Evolutionary conservation across 2,888 invertebrate species (phyloP).

Genomic region (Pharmacophagus antenor): DNA sequence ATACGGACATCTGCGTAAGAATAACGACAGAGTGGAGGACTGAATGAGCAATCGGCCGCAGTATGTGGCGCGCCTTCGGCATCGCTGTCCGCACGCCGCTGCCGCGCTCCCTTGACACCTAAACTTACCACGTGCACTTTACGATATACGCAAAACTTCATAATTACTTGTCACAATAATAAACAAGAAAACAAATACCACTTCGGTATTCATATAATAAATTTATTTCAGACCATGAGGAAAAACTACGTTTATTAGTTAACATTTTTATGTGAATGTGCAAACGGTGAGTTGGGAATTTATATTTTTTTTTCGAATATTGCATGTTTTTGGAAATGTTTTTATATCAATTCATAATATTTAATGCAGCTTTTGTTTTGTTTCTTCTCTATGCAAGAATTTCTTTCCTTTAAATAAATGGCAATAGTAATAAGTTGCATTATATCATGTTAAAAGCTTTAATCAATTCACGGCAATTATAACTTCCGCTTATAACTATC

Average conservation of each 20-base stretch:
- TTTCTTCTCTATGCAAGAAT: not conserved
- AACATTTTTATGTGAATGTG: conserved; percentile 3
- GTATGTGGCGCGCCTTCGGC: conserved; percentile 67
- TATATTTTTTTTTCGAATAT: not conserved
- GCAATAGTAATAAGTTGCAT: not conserved
- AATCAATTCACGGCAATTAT: not conserved
- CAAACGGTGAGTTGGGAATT: conserved; percentile 1
- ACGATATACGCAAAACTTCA: conserved; percentile 3
- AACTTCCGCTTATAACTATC: too few species aligned
- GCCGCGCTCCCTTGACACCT: conserved; percentile 47
- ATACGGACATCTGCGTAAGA: conserved; percentile 75
- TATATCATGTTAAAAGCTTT: not conserved
- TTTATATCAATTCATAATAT: not conserved
- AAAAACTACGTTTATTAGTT: not conserved
- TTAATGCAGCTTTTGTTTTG: too few species aligned
- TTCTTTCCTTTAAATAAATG: not conserved
- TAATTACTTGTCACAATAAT: not conserved
- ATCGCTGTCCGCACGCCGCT: conserved; percentile 53
- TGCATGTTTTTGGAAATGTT: not conserved
- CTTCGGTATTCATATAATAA: not conserved
- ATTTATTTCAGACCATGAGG: not conserved
- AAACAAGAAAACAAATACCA: not conserved
- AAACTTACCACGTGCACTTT: conserved; percentile 53
- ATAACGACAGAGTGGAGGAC: conserved; percentile 65
- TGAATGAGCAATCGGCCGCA: conserved; percentile 75